Conservation (phyloP, 2,797 vertebrate genomes). For the Helicolenus hilgendorfi region DNA sequence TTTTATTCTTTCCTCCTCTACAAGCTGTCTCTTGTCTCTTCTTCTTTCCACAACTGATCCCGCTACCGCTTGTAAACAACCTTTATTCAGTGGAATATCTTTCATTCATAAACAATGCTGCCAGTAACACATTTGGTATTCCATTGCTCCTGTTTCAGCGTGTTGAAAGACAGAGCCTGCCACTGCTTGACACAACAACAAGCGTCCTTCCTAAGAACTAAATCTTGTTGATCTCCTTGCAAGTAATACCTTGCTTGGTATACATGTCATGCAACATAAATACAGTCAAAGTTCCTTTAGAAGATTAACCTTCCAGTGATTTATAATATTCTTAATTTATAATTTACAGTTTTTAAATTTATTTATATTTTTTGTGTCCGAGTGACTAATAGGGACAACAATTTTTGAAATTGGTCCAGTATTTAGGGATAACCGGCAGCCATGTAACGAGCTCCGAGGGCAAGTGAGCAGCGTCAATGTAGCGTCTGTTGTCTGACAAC, state of each 20-base stretch:
- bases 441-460: no score
- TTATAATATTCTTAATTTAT: background rate
- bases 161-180: constrained; percentile 5
- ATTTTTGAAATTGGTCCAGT: no score
- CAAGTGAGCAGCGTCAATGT: no score
- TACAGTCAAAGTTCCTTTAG: background rate
- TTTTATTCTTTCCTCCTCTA: constrained; percentile 47
- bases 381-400: no score
- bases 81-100: constrained; percentile 7
- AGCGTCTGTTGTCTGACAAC: no score
- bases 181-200: constrained; percentile 25
- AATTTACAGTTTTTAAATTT: background rate
- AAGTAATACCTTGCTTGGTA: background rate
- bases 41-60: constrained; percentile 33
- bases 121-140: constrained; percentile 5
- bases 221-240: background rate
- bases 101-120: constrained; percentile 14
- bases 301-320: background rate
- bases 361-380: no score
- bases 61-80: constrained; percentile 42
- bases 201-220: constrained; percentile 6
- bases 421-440: no score
- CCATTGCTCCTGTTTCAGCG: background rate
- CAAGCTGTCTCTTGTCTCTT: constrained; percentile 58
- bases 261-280: background rate